Evolutionary conservation across 2,888 invertebrate genomes (phyloP).

Genomic region (Drosophila mimica): DNA sequence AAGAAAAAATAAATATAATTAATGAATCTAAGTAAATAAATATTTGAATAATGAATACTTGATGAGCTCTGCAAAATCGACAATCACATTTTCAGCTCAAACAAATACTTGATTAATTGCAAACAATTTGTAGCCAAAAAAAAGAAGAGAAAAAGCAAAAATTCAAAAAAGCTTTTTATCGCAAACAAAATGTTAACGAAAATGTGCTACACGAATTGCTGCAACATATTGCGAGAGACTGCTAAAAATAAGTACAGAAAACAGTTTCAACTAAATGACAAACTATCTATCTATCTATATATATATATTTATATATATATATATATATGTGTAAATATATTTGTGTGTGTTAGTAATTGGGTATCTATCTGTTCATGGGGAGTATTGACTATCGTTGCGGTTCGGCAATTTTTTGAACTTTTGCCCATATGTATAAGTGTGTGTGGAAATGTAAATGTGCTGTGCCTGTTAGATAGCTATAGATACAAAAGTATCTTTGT

Average conservation of each 20-base stretch:
- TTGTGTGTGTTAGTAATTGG: constrained; percentile 21
- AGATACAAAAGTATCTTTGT: constrained; percentile 6
- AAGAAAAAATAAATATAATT: not conserved
- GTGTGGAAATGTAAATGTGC: constrained; percentile 24
- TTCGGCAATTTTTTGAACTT: constrained; percentile 54
- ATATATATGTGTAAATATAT: not conserved
- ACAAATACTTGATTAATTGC: not conserved
- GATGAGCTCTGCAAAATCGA: not conserved
- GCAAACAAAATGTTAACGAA: constrained; percentile 21
- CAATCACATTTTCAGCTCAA: not conserved
- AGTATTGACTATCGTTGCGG: constrained; percentile 62
- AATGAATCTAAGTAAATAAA: not conserved
- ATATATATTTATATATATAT: not conserved
- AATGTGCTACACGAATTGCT: constrained; percentile 37
- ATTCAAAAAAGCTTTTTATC: constrained; percentile 3
- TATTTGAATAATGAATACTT: not conserved
- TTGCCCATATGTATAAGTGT: constrained; percentile 12
- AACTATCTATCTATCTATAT: not conserved
- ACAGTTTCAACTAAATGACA: constrained; percentile 51
- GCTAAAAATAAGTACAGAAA: constrained; percentile 52
- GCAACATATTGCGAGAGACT: constrained; percentile 39
- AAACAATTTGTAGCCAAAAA: not conserved
- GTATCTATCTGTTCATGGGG: constrained; percentile 39
- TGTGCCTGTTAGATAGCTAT: constrained; percentile 14
- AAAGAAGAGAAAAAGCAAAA: not conserved